phyloP scores from a whole-genome alignment of 2,797 vertebrate genomes.

The Oreochromis mossambicus region DNA sequence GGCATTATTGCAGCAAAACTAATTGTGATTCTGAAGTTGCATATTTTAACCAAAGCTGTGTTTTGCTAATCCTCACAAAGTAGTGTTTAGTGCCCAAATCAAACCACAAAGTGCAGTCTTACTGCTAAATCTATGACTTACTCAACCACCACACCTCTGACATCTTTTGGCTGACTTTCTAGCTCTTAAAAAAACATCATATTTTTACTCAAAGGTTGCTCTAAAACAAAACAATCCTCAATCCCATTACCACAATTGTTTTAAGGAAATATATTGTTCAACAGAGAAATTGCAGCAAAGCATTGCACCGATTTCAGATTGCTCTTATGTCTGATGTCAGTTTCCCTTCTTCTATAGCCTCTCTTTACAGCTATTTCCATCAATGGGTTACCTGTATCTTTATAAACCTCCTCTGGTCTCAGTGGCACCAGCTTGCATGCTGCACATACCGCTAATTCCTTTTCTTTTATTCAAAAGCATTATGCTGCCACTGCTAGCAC shows the following conservation, averaged over 20 bases:
- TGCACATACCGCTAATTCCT: not conserved
- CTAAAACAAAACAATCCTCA: not conserved
- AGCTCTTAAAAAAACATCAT: not conserved
- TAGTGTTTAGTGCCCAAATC: not conserved
- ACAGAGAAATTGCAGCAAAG: not conserved
- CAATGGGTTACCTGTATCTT: not conserved
- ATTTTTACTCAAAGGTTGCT: not conserved
- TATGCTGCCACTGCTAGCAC: not conserved
- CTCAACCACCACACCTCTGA: not conserved
- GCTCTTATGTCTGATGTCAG: not conserved
- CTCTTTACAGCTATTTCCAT: not conserved
- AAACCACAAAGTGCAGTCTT: not conserved
- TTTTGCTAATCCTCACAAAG: not conserved
- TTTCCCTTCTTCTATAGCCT: not conserved
- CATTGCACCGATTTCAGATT: not conserved
- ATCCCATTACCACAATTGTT: not conserved
- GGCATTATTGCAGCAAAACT: not conserved
- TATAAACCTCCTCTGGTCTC: not conserved
- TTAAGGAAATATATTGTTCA: not conserved
- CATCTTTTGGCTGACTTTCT: not conserved
- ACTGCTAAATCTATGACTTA: not conserved
- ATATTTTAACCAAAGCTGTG: not conserved
- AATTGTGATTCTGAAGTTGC: not conserved
- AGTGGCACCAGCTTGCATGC: not conserved
- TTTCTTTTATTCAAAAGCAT: not conserved